Evolutionary conservation across 2,113 vertebrate species (phyloP), one percentile per base, ranked within the genome.

Genomic region (Carassius carassius): DNA sequence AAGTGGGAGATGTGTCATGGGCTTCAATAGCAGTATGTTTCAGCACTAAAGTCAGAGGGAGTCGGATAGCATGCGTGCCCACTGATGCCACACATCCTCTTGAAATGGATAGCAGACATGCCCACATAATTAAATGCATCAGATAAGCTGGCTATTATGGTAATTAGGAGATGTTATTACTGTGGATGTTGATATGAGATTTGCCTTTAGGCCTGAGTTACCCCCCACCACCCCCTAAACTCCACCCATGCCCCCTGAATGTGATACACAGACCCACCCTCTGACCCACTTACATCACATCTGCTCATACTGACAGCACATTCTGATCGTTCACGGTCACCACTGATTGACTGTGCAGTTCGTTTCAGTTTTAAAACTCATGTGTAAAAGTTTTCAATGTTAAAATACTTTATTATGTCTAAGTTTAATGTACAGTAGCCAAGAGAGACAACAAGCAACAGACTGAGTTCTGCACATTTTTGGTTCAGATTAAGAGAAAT

Each of bases 101-200:
- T 84, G 67, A 88, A 84, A 49, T 78, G 87, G 70, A 75, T 78
- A 88, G 82, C 86, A 90, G 87, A 84, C 88, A n/a, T 79, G 76
- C 84, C 49, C 72, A 81, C 83, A 86, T 88, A 89, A 90, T 90
- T 90, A 90, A 89, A 89, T 54, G 77, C 83, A 89, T 89, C 85
- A 85, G 88, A 89, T 87, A 89, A 86, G 89, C 88, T 85, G 83
- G 86, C 82, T 89, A 90, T 90, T 90, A 89, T 89, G 87, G 75
- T 90, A 89, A 90, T 90, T 90, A 89, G 75, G 37, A 86, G 77
- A 84, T 86, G 88, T 89, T 87, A 90, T 89, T 87, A 90, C 73
- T 77, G 41, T 54, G 78, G 69, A 85, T 86, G 82, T 82, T 89
- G 79, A 88, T 85, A 85, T 81, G 89, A 88, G 78, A 86, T 73